Percentiles rank a stretch among this genome's conserved stretches.
These are phyloP conservation scores for Caenorhabditis elegans DNA, from an alignment of 1,140 invertebrate species.

Conservation along the genomic window DNA sequence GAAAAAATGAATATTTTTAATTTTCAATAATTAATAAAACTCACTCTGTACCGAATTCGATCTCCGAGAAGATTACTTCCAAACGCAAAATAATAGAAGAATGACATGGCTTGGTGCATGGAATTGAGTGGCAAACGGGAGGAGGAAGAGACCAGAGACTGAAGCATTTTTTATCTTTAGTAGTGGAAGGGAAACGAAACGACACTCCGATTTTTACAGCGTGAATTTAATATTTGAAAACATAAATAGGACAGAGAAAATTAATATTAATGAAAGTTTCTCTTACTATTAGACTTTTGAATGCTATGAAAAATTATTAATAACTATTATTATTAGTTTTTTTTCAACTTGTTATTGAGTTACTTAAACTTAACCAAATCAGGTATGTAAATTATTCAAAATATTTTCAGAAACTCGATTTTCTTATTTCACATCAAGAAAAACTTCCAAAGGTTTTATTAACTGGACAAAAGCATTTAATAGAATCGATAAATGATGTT, in stretches of 20 bases:
- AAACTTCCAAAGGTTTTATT: no score
- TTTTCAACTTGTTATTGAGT: no score
- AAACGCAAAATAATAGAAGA: conserved; percentile 21
- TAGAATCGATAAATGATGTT: conserved; percentile 10
- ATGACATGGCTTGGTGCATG: not conserved
- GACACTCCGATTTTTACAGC: not conserved
- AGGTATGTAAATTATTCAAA: no score
- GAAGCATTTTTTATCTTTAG: not conserved
- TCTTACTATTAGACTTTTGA: no score
- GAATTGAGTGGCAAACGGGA: not conserved
- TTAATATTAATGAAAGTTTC: not conserved
- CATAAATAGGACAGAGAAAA: not conserved
- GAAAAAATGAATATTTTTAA: not conserved
- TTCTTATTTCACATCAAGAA: no score
- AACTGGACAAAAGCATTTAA: not conserved
- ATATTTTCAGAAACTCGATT: no score
- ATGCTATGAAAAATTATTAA: no score
- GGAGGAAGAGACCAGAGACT: not conserved
- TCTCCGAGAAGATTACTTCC: not conserved
- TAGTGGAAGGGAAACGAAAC: conserved; percentile 11
- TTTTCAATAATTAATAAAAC: not conserved
- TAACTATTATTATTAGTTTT: no score
- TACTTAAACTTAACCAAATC: no score
- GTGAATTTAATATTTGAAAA: not conserved
- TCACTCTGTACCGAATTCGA: not conserved